A percentile compares a stretch with the other conserved stretches of the same genome.
phyloP scores from a whole-genome alignment of 2,797 vertebrate genomes.

The Alosa sapidissima region DNA sequence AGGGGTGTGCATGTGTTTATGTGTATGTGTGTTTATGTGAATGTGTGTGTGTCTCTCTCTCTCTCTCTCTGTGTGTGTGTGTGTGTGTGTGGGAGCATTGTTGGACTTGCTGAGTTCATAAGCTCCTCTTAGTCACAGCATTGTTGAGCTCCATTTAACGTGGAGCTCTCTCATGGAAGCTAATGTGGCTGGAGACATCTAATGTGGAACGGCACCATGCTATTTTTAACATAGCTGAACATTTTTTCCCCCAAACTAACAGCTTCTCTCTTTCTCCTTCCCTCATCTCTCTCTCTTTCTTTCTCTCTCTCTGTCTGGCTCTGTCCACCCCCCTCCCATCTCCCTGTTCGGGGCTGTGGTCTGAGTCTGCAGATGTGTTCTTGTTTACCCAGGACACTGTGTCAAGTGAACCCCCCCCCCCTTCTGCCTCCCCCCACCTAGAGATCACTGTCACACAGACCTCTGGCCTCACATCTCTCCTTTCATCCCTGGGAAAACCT shows the following conservation, averaged over 20 bases:
- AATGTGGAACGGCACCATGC: slow-evolving; percentile 26
- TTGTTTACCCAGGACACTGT: slow-evolving; percentile 27
- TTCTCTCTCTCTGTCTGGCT: neutral
- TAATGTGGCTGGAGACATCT: slow-evolving; percentile 27
- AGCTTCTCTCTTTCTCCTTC: slow-evolving; percentile 20
- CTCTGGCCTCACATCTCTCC: slow-evolving; percentile 26
- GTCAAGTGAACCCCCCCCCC: slow-evolving; percentile 27
- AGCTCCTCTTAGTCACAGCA: slow-evolving; percentile 28
- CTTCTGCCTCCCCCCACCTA: slow-evolving; percentile 1
- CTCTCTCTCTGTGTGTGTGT: neutral
- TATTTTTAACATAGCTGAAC: slow-evolving; percentile 33
- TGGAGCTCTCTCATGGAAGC: slow-evolving; percentile 24
- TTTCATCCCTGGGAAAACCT: slow-evolving; percentile 30
- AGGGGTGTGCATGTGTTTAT: neutral
- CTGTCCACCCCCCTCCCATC: neutral
- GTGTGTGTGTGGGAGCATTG: neutral
- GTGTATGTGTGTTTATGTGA: neutral
- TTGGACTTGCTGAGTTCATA: slow-evolving; percentile 26
- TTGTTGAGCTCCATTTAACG: slow-evolving; percentile 8
- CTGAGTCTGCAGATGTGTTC: slow-evolving; percentile 28
- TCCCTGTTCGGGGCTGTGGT: slow-evolving; percentile 13
- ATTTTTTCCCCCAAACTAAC: slow-evolving; percentile 17
- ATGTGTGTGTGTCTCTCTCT: neutral
- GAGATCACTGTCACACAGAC: slow-evolving; percentile 18
- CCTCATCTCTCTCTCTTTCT: neutral